Base-by-base conservation (phyloP, 2,797 vertebrate species). In the Macrochelys suwanniensis region DNA sequence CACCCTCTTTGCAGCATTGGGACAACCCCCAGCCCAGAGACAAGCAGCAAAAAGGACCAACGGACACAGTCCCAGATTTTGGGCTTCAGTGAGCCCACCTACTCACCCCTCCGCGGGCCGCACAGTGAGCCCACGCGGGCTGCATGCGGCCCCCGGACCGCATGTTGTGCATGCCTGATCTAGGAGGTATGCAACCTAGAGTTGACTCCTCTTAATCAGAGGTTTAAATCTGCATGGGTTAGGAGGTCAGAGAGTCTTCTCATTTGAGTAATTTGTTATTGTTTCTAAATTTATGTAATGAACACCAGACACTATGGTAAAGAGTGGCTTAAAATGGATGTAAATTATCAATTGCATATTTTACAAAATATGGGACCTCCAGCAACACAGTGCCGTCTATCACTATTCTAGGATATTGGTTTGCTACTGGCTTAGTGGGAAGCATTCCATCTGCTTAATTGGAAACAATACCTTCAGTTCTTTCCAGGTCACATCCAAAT, bases 221-320 rank as follows among this genome's bases (percentile, higher is more conserved):
- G n/a, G n/a, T 71, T 42, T 42, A 71, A 42, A 42, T 33, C 86
- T 80, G 11, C 47, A 31, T 37, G 91, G 89, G 17, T 31, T 81
- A 71, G n/a, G 8, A 71, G 19, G 21, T 42, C 15, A n/a, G 19
- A 81, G 37, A 3, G 31, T 45, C 5, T 81, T 71, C 90, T 5
- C 37, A 88, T 76, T 49, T 28, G 37, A 79, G 76, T 78, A 59
- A 26, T 88, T 91, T 79, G 19, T 59, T 74, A 37, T 5, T 53
- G 5, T 28, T 31, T 19, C 68, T 71, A 0, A 0, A 7, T 59
- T 50, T 87, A 3, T 17, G 11, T 45, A 49, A 4, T 3, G 7
- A 76, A 28, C 15, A 76, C 13, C 13, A 47, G 25, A 13, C 12
- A 49, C 21, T 31, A 3, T 54, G 77, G 13, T 42, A 42, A 82